Base-by-base conservation (phyloP, 2,113 vertebrate species). In the Tupaia tana region DNA sequence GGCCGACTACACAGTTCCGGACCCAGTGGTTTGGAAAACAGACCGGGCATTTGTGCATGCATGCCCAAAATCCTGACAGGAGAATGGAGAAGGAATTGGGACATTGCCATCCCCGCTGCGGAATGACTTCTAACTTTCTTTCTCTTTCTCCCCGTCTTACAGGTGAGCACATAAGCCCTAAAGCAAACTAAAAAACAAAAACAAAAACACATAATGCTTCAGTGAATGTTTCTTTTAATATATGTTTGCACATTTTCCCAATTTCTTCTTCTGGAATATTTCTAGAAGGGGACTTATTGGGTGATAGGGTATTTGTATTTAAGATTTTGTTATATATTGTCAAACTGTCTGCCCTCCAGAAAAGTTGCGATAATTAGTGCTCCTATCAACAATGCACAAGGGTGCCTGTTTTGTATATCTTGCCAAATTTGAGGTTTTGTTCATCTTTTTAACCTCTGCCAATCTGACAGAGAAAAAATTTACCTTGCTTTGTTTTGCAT, bases 361-460 rank as follows among this genome's bases (percentile, higher is more conserved):
- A 77, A 82, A 86, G 15, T 78, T 86, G 7, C 63, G 78, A 66
- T 92, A 78, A 67, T 94, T 54, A 77, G 7, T 82, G 64, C 25
- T 93, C 59, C 73, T 96, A 71, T 11, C 56, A 86, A 54, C 4
- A 91, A 66, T 66, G 18, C 34, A 59, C n/a, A 80, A 84, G 63
- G 89, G 27, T 56, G 67, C 34, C 29, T 89, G 22, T 70, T 95
- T 77, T 93, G 63, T 97, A n/a, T 70, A 67, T 81, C 64, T 93
- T 91, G 64, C 58, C 83, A 73, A 89, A 86, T 71, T 80, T 95
- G 84, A 93, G 20, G 73, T 93, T 91, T 91, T 89, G 56, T 61
- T 86, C 27, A 81, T 89, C 79, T 83, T 93, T 84, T 95, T 56
- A 95, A 93, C 43, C 63, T 95, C 71, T 95, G 79, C 67, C 79